Evolutionary conservation across 2,113 vertebrate species (phyloP).

Genomic region (Ciconia stormi): DNA sequence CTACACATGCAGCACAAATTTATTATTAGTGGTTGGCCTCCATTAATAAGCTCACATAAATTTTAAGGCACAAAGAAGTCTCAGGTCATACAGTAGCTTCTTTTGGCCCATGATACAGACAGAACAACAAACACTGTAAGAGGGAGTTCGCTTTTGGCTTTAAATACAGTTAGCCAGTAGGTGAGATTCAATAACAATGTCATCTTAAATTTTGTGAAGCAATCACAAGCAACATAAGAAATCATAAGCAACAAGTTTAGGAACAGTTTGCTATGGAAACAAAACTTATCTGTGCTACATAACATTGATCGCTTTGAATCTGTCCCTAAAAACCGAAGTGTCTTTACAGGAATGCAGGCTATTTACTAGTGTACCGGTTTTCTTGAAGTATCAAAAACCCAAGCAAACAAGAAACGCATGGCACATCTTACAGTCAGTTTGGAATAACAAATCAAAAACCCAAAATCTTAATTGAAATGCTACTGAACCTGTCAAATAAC

Average conservation of each 20-base stretch:
- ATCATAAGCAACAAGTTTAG: background rate
- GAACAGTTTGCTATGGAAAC: background rate
- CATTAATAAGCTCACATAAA: slow-evolving; percentile 50
- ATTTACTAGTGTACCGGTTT: background rate
- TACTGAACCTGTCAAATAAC: background rate
- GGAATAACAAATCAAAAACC: background rate
- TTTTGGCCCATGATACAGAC: background rate
- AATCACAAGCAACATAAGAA: background rate
- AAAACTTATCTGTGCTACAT: background rate
- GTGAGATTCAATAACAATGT: background rate
- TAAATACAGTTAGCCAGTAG: background rate
- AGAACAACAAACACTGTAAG: background rate
- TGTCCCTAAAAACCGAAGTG: background rate
- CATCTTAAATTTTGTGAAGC: background rate
- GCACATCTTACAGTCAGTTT: background rate
- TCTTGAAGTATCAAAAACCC: background rate
- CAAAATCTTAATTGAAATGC: background rate
- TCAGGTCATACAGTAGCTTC: background rate
- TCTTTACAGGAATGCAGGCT: background rate
- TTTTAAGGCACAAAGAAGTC: background rate
- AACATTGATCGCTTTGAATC: background rate
- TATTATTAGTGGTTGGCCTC: slow-evolving; percentile 12
- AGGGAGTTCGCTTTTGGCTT: background rate
- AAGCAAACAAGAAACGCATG: background rate
- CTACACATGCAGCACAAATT: slow-evolving; percentile 6